Base-by-base conservation (phyloP, 2,113 vertebrate species). In the Ploceus nigricollis region DNA sequence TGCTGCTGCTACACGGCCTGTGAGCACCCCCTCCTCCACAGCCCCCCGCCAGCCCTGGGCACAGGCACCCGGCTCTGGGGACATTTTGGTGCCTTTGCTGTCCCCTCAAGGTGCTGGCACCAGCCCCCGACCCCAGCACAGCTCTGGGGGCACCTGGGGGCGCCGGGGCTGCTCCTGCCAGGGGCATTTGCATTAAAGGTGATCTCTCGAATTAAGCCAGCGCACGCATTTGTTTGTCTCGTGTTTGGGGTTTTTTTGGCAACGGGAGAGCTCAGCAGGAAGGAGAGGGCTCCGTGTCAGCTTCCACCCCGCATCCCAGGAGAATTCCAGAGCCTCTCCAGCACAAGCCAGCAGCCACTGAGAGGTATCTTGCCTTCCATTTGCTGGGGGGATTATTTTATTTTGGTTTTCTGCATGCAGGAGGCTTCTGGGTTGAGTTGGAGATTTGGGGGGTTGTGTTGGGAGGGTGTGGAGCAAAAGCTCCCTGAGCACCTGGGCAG, bases 1-100 rank as follows among this genome's bases (percentile, higher is more conserved):
- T 96, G 79, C 95, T 98, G 98, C 97, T 97, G 97, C 97, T 98
- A 97, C 96, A 86, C 16, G 20, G 89, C 94, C 92, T 54, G 72
- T 40, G 85, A 51, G 90, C 90, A 25, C 23, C 58, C 60, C 47
- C 56, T 80, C 44, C 1, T 0, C 47, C 21, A 10, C 68, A 39
- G 58, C 82, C 89, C 65, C 92, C 54, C 23, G 2, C 73, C 60
- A 50, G 15, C 61, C 37, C 66, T 1, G 0, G 11, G 83, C 39
- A 24, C 13, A 88, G 85, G 54, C 61, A 56, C 51, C 50, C 4
- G 1, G 13, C 28, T 64, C 2, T 35, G 85, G 76, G 51, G 82
- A 53, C 73, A 50, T 81, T 78, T 53, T 0, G 31, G 71, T 70
- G 85, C 53, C 76, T 84, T 53, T 56, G 79, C 40, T 60, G 23